These are phyloP conservation scores for Calliopsis andreniformis DNA, from an alignment of 1,140 invertebrate species.

Conservation along the genomic window DNA sequence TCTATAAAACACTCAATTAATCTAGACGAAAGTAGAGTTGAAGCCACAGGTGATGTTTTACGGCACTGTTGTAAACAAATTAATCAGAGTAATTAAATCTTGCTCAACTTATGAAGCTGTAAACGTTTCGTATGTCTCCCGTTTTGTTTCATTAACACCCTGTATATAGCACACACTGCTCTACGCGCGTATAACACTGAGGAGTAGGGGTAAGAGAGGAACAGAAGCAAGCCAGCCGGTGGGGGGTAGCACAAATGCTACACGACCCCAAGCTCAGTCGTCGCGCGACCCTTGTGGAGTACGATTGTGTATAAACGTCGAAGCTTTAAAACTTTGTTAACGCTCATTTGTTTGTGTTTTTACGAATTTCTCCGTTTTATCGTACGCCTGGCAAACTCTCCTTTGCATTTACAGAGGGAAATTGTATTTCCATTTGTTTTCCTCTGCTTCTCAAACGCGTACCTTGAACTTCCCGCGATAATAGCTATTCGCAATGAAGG, in stretches of 20 bases:
- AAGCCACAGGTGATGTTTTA: too few relatives aligned
- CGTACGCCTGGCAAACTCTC: too few relatives aligned
- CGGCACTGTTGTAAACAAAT: too few relatives aligned
- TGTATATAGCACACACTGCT: slow-evolving; percentile 47
- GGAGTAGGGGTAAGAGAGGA: slow-evolving; percentile 28
- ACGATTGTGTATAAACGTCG: slow-evolving; percentile 61
- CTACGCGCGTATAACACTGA: slow-evolving; percentile 28
- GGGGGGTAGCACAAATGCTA: slow-evolving; percentile 72
- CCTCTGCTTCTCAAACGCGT: too few relatives aligned
- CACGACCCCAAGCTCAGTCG: slow-evolving; percentile 79
- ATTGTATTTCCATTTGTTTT: too few relatives aligned
- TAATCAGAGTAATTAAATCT: too few relatives aligned
- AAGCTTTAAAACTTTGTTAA: background rate
- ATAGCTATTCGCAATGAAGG: background rate
- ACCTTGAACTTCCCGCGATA: too few relatives aligned
- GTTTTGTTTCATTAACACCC: background rate
- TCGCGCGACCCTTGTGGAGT: slow-evolving; percentile 79
- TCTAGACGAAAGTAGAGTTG: too few relatives aligned
- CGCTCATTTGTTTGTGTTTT: slow-evolving; percentile 3
- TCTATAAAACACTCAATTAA: too few relatives aligned
- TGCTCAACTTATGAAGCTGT: background rate
- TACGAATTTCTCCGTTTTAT: background rate
- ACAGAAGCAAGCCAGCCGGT: slow-evolving; percentile 50
- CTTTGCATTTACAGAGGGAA: too few relatives aligned
- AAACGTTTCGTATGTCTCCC: background rate